Evolutionary conservation across 2,797 vertebrate species (phyloP).

Genomic region (Neopelma chrysocephalum): DNA sequence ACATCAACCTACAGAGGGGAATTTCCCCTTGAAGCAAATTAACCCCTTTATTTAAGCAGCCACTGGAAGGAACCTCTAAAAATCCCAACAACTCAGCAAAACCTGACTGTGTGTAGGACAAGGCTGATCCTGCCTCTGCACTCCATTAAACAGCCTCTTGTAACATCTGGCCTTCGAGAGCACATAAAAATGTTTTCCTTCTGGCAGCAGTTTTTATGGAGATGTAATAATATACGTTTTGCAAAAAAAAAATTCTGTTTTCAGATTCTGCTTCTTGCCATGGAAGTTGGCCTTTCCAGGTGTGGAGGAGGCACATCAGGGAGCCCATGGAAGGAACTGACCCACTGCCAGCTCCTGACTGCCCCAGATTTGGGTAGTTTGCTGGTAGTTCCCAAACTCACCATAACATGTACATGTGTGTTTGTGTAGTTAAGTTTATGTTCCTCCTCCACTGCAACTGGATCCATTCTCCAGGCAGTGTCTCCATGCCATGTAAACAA

Average conservation of each 20-base stretch:
- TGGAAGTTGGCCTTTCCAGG: conserved; percentile 22
- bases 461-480: neutral
- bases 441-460: neutral
- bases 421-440: neutral
- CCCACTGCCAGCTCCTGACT: neutral
- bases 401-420: fast-evolving
- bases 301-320: neutral
- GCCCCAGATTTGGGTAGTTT: neutral
- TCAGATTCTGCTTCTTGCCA: conserved; percentile 12
- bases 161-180: conserved; percentile 67
- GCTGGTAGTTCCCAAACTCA: neutral
- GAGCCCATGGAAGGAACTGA: neutral
- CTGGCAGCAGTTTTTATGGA: conserved; percentile 68
- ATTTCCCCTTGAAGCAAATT: neutral
- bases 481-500: neutral
- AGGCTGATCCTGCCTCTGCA: conserved; percentile 20
- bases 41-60: neutral
- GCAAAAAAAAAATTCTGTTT: conserved; percentile 7
- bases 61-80: neutral
- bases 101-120: neutral
- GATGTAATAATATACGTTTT: conserved; percentile 53
- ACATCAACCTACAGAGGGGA: neutral
- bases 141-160: conserved; percentile 29
- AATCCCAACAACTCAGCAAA: neutral
- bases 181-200: conserved; percentile 63